A percentile compares a stretch with the other conserved stretches of the same genome.
phyloP scores from a whole-genome alignment of 2,888 invertebrate genomes.

The Brachyopa scutellaris region DNA sequence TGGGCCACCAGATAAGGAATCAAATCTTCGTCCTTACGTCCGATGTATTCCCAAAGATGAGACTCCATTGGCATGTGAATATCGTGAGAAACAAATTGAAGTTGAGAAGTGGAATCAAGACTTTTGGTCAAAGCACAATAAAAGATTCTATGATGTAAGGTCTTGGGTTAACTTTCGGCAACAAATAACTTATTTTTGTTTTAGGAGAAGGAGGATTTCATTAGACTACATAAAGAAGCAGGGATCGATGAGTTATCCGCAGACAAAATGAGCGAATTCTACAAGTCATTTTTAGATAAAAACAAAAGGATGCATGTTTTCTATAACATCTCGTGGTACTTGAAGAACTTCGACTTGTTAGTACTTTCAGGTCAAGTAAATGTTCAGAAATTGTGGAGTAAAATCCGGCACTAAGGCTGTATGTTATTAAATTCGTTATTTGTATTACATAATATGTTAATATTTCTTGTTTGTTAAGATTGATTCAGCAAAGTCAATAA shows the following conservation, averaged over 20 bases:
- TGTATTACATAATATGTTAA: no score
- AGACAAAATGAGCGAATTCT: constrained; percentile 94
- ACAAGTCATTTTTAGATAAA: constrained; percentile 91
- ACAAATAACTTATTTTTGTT: constrained; percentile 70
- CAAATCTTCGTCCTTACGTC: constrained; percentile 89
- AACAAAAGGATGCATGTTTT: constrained; percentile 89
- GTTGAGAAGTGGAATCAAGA: constrained; percentile 92
- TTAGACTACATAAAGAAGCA: constrained; percentile 82
- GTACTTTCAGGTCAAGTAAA: constrained; percentile 85
- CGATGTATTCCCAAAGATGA: constrained; percentile 87
- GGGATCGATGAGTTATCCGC: constrained; percentile 85
- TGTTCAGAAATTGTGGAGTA: constrained; percentile 78
- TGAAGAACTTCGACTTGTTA: constrained; percentile 87
- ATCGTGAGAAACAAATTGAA: constrained; percentile 86
- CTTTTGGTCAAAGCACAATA: constrained; percentile 92
- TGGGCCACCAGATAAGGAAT: constrained; percentile 89
- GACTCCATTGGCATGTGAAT: constrained; percentile 85
- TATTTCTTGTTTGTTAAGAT: no score
- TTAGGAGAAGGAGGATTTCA: constrained; percentile 85
- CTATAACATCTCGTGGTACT: constrained; percentile 93
- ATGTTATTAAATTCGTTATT: no score
- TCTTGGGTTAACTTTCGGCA: neutral
- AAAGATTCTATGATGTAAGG: constrained; percentile 87
- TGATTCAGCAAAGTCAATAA: no score
- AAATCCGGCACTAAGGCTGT: constrained; percentile 15